These are phyloP conservation scores for Eutolmus rufibarbis DNA, from an alignment of 2,888 invertebrate species.

Conservation along the genomic window DNA sequence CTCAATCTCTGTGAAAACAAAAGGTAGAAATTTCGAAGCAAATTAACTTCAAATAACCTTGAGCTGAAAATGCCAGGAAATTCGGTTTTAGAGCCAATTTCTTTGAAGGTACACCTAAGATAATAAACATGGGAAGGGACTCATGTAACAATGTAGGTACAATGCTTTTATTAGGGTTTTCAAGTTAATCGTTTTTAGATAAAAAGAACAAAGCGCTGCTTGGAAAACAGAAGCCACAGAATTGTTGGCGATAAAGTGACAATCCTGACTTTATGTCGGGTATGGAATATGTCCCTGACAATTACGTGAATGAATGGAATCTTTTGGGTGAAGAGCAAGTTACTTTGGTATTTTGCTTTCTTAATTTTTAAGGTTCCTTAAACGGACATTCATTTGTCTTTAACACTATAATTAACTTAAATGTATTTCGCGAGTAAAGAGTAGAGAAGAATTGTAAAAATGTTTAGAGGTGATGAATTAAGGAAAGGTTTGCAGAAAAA, in stretches of 20 bases:
- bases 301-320: neutral
- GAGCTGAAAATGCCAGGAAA: neutral
- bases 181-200: constrained; percentile 16
- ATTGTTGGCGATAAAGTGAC: neutral
- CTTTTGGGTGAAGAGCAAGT: neutral
- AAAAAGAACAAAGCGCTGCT: neutral
- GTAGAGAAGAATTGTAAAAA: too few relatives aligned
- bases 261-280: neutral
- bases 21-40: constrained; percentile 10
- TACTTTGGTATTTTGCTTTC: neutral
- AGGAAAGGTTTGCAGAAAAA: too few relatives aligned
- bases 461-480: too few relatives aligned
- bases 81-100: neutral
- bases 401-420: too few relatives aligned
- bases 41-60: constrained; percentile 15
- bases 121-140: neutral
- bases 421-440: too few relatives aligned
- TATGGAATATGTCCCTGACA: neutral
- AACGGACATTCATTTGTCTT: too few relatives aligned
- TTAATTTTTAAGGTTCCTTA: neutral
- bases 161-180: constrained; percentile 13
- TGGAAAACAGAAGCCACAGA: constrained; percentile 1
- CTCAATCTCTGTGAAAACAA: neutral
- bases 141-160: neutral
- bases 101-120: neutral